Base-by-base conservation (phyloP, 2,113 vertebrate species). In the Channa argus region DNA sequence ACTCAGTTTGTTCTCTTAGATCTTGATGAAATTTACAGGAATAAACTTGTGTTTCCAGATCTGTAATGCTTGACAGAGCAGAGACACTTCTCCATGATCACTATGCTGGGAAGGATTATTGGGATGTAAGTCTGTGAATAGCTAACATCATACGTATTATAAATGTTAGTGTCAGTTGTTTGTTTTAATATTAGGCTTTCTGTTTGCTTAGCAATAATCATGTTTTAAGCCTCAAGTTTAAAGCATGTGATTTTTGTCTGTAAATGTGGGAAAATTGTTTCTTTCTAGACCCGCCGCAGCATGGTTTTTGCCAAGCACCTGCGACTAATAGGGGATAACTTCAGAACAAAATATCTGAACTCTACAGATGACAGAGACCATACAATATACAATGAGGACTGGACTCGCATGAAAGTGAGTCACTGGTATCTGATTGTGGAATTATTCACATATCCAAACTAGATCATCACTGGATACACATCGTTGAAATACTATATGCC, bases 21-120 rank as follows among this genome's bases (percentile, higher is more conserved):
- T 63, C 38, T 41, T 34, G 11, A 1, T 51, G 33, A 63, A 8
- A 46, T 8, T 43, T n/a, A 68, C 49, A 15, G 36, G 1, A 3
- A 49, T 43, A 8, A 52, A 67, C 10, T 1, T 54, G 38, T 62
- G 0, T 71, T 69, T 85, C 34, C 58, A 89, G 91, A 64, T 89
- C 86, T 50, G 95, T 99, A 85, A 97, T 99, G 97, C 80, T 99
- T 60, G 98, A 99, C 92, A 93, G 98, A 92, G 97, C 98, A 6
- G 98, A 99, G 90, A 98, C 97, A 46, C 95, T 99, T 37, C 96
- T 99, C 8, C 98, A 99, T 45, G 97, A 99, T 87, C 96, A 97
- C 84, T 99, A 99, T 6, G 96, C 97, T 63, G 96, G 97, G 33
- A 98, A 95, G 84, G 96, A 97, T 83, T 99, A 99, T 86, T 99